These are phyloP conservation scores for Acanthiza pusilla DNA, from an alignment of 2,797 vertebrate species.

Conservation along the genomic window DNA sequence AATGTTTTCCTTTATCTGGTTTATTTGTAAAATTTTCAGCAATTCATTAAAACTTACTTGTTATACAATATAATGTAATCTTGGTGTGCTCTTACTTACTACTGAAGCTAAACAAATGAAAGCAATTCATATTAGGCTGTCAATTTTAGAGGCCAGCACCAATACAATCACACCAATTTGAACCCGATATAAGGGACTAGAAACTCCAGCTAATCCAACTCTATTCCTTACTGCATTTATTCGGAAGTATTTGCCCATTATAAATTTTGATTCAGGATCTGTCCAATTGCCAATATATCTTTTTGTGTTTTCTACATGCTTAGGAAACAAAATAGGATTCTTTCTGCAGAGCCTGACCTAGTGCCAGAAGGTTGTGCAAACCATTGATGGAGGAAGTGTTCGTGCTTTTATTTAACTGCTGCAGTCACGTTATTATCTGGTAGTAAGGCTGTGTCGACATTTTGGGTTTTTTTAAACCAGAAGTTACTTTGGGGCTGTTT, in stretches of 20 bases:
- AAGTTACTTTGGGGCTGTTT: neutral
- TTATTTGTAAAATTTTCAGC: neutral
- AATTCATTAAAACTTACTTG: neutral
- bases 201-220: neutral
- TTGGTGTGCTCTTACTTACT: neutral
- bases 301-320: neutral
- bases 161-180: neutral
- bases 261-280: neutral
- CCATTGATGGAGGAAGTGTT: neutral
- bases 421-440: neutral
- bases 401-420: neutral
- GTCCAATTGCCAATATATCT: neutral
- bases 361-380: neutral
- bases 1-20: neutral
- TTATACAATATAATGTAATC: neutral
- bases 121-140: neutral
- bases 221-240: neutral
- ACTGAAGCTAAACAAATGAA: neutral
- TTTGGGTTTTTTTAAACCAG: neutral
- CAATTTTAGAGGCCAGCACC: neutral
- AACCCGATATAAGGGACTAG: rapidly evolving
- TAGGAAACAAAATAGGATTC: neutral
- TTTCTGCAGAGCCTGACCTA: neutral
- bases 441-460: neutral
- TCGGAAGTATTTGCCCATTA: neutral